These are phyloP conservation scores for Alauda arvensis DNA, from an alignment of 2,797 vertebrate genomes.

Conservation along the genomic window DNA sequence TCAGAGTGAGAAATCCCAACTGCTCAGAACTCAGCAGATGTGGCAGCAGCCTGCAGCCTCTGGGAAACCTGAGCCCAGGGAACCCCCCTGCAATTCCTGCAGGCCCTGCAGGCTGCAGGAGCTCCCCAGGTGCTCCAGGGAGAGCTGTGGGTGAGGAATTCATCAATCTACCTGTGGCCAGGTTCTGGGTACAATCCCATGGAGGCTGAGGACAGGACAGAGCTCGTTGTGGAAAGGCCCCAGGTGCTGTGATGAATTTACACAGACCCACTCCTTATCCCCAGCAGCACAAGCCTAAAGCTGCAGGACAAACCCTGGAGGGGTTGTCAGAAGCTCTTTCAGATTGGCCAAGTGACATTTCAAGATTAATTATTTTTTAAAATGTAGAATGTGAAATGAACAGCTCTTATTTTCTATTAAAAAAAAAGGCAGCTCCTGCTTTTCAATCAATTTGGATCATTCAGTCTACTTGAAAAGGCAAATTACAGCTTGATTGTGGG, in stretches of 20 bases:
- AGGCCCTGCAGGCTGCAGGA: background rate
- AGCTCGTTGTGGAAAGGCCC: background rate
- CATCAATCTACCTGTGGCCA: background rate
- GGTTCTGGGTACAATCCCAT: background rate
- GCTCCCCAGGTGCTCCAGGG: too few relatives aligned
- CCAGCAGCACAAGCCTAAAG: background rate
- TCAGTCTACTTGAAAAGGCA: background rate
- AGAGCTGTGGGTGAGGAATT: too few relatives aligned
- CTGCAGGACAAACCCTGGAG: background rate
- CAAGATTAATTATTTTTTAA: background rate
- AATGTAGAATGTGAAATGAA: background rate
- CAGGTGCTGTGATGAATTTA: background rate
- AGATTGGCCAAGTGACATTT: background rate
- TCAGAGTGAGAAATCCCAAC: too few relatives aligned
- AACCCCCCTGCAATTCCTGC: too few relatives aligned
- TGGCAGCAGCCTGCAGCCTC: background rate
- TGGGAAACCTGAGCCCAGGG: background rate
- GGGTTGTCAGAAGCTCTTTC: background rate
- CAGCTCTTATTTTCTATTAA: background rate
- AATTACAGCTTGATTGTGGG: conserved; percentile 1
- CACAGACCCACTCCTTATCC: background rate
- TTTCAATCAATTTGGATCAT: background rate
- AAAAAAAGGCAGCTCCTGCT: background rate
- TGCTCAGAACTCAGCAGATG: too few relatives aligned
- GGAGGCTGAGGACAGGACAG: background rate